These are phyloP conservation scores for Triplophysa bombifrons DNA, from an alignment of 2,797 vertebrate genomes.

Conservation along the genomic window DNA sequence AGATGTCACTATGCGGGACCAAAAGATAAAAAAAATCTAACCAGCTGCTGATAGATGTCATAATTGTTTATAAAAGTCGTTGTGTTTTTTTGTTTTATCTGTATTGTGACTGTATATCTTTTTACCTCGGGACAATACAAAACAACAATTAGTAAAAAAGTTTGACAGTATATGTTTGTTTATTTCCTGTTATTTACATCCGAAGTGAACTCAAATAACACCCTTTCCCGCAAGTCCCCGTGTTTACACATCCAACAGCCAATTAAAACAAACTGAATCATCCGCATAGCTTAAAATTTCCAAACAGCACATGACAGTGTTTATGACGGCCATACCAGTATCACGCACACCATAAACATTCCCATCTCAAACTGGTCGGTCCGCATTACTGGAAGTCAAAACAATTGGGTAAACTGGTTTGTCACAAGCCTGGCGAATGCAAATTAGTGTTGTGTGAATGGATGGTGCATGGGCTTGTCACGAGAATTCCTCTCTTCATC, in stretches of 20 bases:
- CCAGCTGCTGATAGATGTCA: too few relatives aligned
- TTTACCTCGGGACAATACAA: too few relatives aligned
- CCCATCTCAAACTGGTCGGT: conserved; percentile 4
- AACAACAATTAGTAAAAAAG: too few relatives aligned
- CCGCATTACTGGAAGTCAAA: neutral
- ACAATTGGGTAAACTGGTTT: neutral
- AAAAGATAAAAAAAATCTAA: too few relatives aligned
- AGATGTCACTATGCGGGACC: too few relatives aligned
- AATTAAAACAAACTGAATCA: neutral
- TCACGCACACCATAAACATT: neutral
- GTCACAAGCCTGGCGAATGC: neutral
- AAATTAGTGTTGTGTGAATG: neutral
- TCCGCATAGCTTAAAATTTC: neutral
- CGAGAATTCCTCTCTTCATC: neutral
- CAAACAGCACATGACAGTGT: conserved; percentile 1
- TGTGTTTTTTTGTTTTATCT: too few relatives aligned
- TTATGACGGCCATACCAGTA: neutral
- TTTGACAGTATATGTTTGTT: too few relatives aligned
- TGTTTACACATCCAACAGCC: neutral
- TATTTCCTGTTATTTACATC: too few relatives aligned
- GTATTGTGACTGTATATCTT: too few relatives aligned
- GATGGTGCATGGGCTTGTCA: neutral
- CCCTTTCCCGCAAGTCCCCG: neutral
- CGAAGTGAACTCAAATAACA: neutral
- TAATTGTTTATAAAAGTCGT: too few relatives aligned